phyloP scores from a whole-genome alignment of 2,888 invertebrate genomes.

The Philereme vetulata region DNA sequence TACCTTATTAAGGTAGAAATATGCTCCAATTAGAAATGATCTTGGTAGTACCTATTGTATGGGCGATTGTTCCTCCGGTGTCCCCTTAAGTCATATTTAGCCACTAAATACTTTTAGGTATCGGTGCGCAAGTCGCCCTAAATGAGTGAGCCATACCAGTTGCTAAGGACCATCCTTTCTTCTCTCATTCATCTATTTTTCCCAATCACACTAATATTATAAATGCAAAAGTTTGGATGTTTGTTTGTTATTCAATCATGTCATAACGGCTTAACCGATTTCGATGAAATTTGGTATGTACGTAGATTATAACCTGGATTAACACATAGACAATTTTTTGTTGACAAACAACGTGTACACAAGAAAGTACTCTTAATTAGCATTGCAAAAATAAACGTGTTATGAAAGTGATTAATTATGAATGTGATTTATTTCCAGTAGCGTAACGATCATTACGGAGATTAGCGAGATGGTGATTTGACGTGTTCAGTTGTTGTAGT shows the following conservation, averaged over 20 bases:
- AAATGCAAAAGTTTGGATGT: no score
- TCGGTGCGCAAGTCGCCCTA: no score
- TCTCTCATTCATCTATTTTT: background rate
- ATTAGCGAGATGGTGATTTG: constrained; percentile 30
- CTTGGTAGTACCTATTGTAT: no score
- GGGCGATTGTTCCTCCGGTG: no score
- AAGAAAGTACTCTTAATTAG: constrained; percentile 13
- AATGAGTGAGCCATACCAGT: background rate
- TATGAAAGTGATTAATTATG: constrained; percentile 35
- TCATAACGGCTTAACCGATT: no score
- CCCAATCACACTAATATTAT: background rate
- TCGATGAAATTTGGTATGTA: no score
- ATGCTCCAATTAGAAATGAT: no score
- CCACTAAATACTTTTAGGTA: no score
- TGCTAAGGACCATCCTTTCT: background rate
- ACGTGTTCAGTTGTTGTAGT: constrained; percentile 35
- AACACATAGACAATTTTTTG: background rate
- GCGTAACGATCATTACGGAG: constrained; percentile 34
- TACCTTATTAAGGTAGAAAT: no score
- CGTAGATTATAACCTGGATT: no score
- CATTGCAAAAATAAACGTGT: constrained; percentile 5
- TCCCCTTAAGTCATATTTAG: no score
- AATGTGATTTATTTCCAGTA: constrained; percentile 35
- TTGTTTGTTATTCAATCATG: no score
- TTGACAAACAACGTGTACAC: background rate